Percentiles rank a stretch among this genome's conserved stretches.
Evolutionary conservation across 2,888 invertebrate species (phyloP).

Genomic region (Pandemis cinnamomeana): DNA sequence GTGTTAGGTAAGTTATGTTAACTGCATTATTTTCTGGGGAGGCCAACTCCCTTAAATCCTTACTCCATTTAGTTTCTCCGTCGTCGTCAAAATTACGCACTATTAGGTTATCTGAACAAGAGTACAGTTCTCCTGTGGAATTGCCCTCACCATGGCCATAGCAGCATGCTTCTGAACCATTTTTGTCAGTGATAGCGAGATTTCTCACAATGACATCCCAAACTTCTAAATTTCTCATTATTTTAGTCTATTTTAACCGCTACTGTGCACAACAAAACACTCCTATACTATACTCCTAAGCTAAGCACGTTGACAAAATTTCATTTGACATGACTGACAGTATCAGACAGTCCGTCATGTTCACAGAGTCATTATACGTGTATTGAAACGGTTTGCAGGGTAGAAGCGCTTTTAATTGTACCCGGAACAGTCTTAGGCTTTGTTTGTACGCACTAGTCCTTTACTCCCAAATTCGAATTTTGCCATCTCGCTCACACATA

Average conservation of each 20-base stretch:
- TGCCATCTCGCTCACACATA: too few relatives aligned
- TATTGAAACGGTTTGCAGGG: background rate
- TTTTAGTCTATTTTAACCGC: conserved; percentile 39
- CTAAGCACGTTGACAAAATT: background rate
- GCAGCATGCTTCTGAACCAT: conserved; percentile 57
- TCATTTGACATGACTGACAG: background rate
- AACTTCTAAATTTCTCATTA: conserved; percentile 73
- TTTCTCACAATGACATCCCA: conserved; percentile 66
- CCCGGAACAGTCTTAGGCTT: background rate
- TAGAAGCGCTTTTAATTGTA: background rate
- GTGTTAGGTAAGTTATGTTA: conserved; percentile 68
- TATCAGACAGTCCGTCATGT: too few relatives aligned
- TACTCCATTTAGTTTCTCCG: conserved; percentile 65
- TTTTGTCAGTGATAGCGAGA: conserved; percentile 52
- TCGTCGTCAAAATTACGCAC: conserved; percentile 62
- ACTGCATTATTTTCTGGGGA: conserved; percentile 77
- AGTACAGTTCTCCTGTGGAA: conserved; percentile 63
- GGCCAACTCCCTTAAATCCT: conserved; percentile 60
- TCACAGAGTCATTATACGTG: too few relatives aligned
- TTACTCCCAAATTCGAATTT: too few relatives aligned
- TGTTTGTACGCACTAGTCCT: too few relatives aligned
- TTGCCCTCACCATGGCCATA: conserved; percentile 68
- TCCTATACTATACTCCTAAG: background rate
- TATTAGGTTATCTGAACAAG: conserved; percentile 70
- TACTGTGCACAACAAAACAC: conserved; percentile 24